Percentiles rank a stretch among this genome's conserved stretches.
Conservation (phyloP, 2,113 vertebrate species). For the Alces alces region DNA sequence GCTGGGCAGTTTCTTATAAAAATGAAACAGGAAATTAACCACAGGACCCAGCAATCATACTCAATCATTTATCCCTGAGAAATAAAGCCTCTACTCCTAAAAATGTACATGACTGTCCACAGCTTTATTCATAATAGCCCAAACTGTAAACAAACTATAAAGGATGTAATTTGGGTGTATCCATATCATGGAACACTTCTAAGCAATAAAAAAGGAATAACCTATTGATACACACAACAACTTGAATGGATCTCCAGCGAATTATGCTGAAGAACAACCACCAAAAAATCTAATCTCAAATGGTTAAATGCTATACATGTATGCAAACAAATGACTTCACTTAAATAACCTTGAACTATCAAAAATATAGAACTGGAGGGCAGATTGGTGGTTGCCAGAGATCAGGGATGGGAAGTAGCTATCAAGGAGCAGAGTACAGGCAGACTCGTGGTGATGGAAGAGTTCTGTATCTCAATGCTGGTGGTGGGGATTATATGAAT, state of each 20-base stretch:
- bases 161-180: neutral
- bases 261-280: neutral
- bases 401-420: neutral
- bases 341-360: neutral
- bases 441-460: neutral
- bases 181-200: neutral
- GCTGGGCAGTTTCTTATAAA: neutral
- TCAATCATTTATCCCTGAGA: neutral
- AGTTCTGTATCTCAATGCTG: neutral
- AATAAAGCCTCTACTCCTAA: neutral
- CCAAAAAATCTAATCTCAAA: neutral
- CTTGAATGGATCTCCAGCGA: neutral
- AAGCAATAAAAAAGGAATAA: neutral
- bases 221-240: neutral
- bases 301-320: neutral
- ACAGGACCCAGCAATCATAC: neutral
- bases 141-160: neutral
- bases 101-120: neutral
- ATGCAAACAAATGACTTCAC: neutral
- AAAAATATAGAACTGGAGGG: neutral
- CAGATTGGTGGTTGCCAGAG: neutral
- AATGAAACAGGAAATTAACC: neutral
- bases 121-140: neutral
- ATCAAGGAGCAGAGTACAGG: rapidly evolving
- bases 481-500: neutral